These are phyloP conservation scores for Drosophila anomelani DNA, from an alignment of 2,888 invertebrate genomes.

Conservation along the genomic window DNA sequence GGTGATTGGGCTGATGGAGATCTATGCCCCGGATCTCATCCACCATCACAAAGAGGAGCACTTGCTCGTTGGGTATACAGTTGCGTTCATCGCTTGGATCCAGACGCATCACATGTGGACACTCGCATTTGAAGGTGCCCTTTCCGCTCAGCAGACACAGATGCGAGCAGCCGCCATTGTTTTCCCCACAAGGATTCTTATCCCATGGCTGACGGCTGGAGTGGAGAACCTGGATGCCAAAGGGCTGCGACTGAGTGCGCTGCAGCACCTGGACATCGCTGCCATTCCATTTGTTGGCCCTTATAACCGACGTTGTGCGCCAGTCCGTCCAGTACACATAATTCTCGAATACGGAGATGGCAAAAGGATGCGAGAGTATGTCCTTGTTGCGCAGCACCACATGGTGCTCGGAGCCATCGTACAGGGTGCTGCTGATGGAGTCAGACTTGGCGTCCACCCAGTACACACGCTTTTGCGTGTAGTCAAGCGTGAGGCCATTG, in stretches of 20 bases:
- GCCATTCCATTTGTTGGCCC: constrained; percentile 95
- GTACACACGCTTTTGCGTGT: constrained; percentile 89
- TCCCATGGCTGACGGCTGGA: constrained; percentile 89
- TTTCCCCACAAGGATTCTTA: constrained; percentile 88
- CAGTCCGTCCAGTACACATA: constrained; percentile 98
- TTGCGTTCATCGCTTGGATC: constrained; percentile 86
- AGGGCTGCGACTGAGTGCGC: constrained; percentile 93
- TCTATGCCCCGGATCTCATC: constrained; percentile 94
- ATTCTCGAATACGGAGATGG: constrained; percentile 93
- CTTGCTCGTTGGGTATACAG: constrained; percentile 90
- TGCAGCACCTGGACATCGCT: constrained; percentile 91
- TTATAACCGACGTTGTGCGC: constrained; percentile 93
- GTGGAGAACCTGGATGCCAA: constrained; percentile 94
- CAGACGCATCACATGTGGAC: constrained; percentile 94
- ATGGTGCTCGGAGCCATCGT: constrained; percentile 91
- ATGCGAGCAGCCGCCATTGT: constrained; percentile 93
- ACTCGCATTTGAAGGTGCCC: constrained; percentile 89
- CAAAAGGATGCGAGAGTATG: constrained; percentile 94
- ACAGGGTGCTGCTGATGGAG: constrained; percentile 93
- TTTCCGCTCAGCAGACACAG: constrained; percentile 90
- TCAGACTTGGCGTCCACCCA: constrained; percentile 96
- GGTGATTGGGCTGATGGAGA: constrained; percentile 89
- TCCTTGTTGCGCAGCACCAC: constrained; percentile 89
- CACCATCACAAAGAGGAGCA: constrained; percentile 90
- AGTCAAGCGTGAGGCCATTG: constrained; percentile 93